These are phyloP conservation scores for Doryteuthis pealeii DNA, from an alignment of 1,140 invertebrate genomes.

Conservation along the genomic window DNA sequence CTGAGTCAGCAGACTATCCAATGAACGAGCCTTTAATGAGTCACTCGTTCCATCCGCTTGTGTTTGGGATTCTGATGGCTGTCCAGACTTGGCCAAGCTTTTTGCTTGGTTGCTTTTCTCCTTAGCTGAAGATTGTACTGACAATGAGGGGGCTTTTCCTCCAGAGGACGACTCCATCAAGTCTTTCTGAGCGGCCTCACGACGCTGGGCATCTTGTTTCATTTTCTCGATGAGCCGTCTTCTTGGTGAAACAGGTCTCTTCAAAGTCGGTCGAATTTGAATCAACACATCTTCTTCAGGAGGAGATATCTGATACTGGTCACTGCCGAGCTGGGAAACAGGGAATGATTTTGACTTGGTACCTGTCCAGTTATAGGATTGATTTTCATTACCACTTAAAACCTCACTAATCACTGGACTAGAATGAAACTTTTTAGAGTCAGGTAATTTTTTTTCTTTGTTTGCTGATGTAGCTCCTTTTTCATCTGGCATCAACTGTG, in stretches of 20 bases:
- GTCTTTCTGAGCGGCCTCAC: background rate
- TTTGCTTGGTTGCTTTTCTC: background rate
- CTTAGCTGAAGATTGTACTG: background rate
- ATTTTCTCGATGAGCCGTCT: conserved; percentile 1
- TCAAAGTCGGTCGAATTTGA: background rate
- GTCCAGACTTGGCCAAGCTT: background rate
- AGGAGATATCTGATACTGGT: conserved; percentile 2
- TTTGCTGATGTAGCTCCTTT: too few relatives aligned
- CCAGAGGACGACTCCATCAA: background rate
- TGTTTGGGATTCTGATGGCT: background rate
- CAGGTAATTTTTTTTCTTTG: too few relatives aligned
- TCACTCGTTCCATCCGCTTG: background rate
- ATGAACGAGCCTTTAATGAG: background rate
- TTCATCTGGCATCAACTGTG: too few relatives aligned
- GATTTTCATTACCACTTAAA: too few relatives aligned
- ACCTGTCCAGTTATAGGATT: too few relatives aligned
- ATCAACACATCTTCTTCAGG: background rate
- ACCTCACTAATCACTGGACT: too few relatives aligned
- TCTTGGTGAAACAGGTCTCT: background rate
- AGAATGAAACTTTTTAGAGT: too few relatives aligned
- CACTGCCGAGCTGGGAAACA: too few relatives aligned
- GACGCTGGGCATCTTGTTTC: background rate
- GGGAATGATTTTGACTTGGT: too few relatives aligned
- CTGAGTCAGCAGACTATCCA: background rate
- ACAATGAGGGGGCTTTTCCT: too few relatives aligned